A percentile compares a stretch with the other conserved stretches of the same genome.
These are phyloP conservation scores for Sitobion miscanthi DNA, from an alignment of 1,140 invertebrate genomes.

Conservation along the genomic window DNA sequence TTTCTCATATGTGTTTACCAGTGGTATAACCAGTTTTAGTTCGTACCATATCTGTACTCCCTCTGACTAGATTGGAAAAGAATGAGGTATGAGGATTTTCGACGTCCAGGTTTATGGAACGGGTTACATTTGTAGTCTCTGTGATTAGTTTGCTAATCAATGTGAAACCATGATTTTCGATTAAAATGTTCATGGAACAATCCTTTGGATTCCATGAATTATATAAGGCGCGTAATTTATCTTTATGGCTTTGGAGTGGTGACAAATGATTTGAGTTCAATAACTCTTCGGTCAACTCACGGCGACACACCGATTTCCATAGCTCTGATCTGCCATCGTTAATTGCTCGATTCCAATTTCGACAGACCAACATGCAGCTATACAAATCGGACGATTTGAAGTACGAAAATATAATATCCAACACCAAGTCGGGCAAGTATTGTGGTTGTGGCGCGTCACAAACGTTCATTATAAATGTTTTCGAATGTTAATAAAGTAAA, in stretches of 20 bases:
- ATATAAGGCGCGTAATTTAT: slow-evolving; percentile 91
- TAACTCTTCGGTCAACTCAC: slow-evolving; percentile 68
- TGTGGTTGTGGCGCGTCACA: neutral
- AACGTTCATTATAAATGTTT: too few relatives aligned
- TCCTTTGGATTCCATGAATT: slow-evolving; percentile 98
- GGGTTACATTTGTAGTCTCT: slow-evolving; percentile 65
- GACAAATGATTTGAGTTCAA: slow-evolving; percentile 90
- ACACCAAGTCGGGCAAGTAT: slow-evolving; percentile 75
- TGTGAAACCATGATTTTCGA: slow-evolving; percentile 97
- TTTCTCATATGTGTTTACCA: slow-evolving; percentile 97
- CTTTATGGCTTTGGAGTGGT: slow-evolving; percentile 89
- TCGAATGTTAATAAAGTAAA: too few relatives aligned
- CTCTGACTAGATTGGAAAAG: too few relatives aligned
- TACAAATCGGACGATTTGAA: slow-evolving; percentile 83
- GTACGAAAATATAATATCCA: slow-evolving; percentile 96
- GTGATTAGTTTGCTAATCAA: slow-evolving; percentile 96
- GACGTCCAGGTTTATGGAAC: too few relatives aligned
- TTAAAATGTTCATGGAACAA: slow-evolving; percentile 95
- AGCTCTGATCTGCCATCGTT: slow-evolving; percentile 95
- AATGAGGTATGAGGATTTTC: too few relatives aligned
- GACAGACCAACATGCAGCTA: slow-evolving; percentile 91
- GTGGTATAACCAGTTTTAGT: slow-evolving; percentile 92
- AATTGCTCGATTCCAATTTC: slow-evolving; percentile 88
- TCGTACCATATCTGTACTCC: slow-evolving; percentile 97
- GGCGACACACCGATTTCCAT: slow-evolving; percentile 89